Conservation (phyloP, 2,797 vertebrate genomes). For the Acrossocheilus fasciatus region DNA sequence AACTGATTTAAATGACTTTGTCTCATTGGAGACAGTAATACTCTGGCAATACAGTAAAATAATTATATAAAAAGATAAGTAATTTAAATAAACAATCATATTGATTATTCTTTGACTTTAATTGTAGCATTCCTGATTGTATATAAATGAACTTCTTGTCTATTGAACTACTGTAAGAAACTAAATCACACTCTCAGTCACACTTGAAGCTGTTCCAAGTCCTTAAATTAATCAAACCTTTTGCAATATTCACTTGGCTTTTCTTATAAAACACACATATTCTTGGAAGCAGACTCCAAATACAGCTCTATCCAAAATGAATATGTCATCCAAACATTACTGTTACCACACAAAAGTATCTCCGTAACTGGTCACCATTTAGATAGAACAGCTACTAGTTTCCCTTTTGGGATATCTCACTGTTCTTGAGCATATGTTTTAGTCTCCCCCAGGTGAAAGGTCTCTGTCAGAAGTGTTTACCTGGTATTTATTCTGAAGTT, state of each 20-base stretch:
- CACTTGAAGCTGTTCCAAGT: neutral
- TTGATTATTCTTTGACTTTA: neutral
- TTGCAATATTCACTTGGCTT: neutral
- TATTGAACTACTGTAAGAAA: neutral
- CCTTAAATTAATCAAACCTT: neutral
- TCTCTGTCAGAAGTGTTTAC: constrained; percentile 62
- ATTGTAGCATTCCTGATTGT: neutral
- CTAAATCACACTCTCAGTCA: neutral
- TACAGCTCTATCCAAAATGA: neutral
- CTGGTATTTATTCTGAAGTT: constrained; percentile 91
- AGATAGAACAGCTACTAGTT: neutral
- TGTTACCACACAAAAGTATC: neutral
- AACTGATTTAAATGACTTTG: neutral
- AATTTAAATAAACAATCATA: neutral
- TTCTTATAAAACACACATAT: neutral
- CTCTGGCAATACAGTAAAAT: too few relatives aligned
- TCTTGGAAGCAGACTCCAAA: neutral
- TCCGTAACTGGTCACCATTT: neutral
- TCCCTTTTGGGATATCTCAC: neutral
- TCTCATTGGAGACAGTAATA: too few relatives aligned
- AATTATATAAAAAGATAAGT: too few relatives aligned
- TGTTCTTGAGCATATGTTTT: neutral
- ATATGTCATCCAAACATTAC: neutral
- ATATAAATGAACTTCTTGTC: neutral
- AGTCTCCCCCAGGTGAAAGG: neutral